These are phyloP conservation scores for Scomber colias DNA, from an alignment of 2,113 vertebrate genomes.

Conservation along the genomic window DNA sequence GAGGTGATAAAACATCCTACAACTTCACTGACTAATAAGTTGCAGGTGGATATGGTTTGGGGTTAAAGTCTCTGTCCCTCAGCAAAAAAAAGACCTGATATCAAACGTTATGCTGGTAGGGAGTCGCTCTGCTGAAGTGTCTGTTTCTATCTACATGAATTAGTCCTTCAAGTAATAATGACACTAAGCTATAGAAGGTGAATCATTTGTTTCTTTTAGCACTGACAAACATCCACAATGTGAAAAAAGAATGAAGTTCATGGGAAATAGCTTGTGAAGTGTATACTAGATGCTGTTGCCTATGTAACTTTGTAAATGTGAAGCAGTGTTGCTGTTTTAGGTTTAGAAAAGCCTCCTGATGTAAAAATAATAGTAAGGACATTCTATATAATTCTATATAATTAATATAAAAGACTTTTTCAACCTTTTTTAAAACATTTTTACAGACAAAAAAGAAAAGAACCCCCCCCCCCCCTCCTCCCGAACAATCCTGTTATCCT, in stretches of 20 bases:
- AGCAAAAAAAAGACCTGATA: too few species aligned
- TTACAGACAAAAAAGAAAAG: not conserved
- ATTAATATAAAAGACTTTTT: not conserved
- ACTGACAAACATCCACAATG: too few species aligned
- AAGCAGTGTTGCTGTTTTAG: not conserved
- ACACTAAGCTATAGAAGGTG: too few species aligned
- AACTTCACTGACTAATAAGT: conserved; percentile 21
- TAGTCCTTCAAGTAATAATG: too few species aligned
- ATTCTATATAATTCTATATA: not conserved
- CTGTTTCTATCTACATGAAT: too few species aligned
- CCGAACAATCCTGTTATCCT: not conserved
- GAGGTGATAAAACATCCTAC: conserved; percentile 52
- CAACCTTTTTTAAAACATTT: not conserved
- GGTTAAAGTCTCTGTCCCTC: too few species aligned
- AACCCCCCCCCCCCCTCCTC: too few species aligned
- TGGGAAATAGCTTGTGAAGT: not conserved
- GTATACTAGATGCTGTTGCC: not conserved
- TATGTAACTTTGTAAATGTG: not conserved
- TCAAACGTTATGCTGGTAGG: too few species aligned
- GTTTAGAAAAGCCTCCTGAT: too few species aligned
- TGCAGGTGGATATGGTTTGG: not conserved
- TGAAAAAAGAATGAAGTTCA: too few species aligned
- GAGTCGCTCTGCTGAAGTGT: too few species aligned
- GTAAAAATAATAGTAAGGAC: not conserved
- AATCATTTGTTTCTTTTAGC: not conserved